These are phyloP conservation scores for Drosophila quinaria DNA, from an alignment of 2,888 invertebrate species.

Conservation along the genomic window DNA sequence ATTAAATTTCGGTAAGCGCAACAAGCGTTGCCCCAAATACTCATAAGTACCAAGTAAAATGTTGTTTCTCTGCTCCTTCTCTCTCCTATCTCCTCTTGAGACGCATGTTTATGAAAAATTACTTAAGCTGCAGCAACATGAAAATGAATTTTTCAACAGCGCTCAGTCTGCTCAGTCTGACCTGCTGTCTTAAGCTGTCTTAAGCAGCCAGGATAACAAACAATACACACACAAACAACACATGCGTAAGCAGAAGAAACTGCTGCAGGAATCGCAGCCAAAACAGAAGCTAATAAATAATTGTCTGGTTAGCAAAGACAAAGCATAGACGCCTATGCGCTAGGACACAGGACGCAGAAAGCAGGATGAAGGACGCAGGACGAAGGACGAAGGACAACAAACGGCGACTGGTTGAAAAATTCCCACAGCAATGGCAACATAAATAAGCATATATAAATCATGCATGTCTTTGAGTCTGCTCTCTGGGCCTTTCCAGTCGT, in stretches of 20 bases:
- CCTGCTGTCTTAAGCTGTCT: conserved; percentile 77
- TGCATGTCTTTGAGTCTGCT: conserved; percentile 51
- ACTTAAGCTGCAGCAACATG: conserved; percentile 75
- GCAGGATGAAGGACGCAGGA: too few species aligned
- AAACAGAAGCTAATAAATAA: conserved; percentile 74
- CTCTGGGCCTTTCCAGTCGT: conserved; percentile 3
- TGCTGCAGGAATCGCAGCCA: conserved; percentile 48
- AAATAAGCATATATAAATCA: conserved; percentile 75
- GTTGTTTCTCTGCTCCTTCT: too few species aligned
- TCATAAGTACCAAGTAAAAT: not conserved
- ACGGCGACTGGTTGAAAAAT: conserved; percentile 59
- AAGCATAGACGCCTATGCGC: conserved; percentile 54
- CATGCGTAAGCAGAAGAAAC: conserved; percentile 1
- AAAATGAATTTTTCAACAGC: conserved; percentile 79
- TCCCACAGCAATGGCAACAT: conserved; percentile 48
- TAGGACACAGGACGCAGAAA: not conserved
- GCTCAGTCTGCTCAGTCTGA: conserved; percentile 52
- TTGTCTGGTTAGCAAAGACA: conserved; percentile 77
- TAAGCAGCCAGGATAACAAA: conserved; percentile 73
- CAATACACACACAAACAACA: conserved; percentile 16
- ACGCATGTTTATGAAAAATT: conserved; percentile 77
- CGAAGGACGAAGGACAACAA: not conserved
- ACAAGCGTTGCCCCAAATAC: conserved; percentile 27
- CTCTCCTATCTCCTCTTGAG: not conserved
- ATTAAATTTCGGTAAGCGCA: conserved; percentile 68